A percentile compares a stretch with the other conserved stretches of the same genome.
phyloP scores from a whole-genome alignment of 2,113 vertebrate genomes.

The Mormoops blainvillei region DNA sequence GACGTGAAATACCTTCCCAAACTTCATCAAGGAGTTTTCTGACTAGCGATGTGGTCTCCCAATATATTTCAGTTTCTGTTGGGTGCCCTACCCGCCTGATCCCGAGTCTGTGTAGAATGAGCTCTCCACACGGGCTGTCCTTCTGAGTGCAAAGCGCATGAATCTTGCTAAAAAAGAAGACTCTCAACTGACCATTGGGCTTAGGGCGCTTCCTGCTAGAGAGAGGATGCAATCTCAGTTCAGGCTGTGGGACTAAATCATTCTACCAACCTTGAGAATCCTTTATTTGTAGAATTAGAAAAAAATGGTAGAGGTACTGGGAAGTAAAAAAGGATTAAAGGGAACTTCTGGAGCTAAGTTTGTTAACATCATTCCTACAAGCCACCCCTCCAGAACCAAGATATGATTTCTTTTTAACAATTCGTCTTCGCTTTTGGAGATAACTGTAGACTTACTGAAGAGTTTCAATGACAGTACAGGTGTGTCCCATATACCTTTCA shows the following conservation, averaged over 20 bases:
- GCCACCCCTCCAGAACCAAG: not conserved
- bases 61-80: not conserved
- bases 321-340: not conserved
- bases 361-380: not conserved
- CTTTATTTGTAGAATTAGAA: not conserved
- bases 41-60: not conserved
- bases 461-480: not conserved
- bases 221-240: not conserved
- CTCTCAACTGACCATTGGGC: not conserved
- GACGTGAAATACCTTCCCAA: not conserved
- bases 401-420: not conserved
- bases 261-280: not conserved
- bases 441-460: not conserved
- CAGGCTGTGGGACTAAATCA: not conserved
- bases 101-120: not conserved
- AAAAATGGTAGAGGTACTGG: not conserved
- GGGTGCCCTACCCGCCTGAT: not conserved
- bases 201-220: not conserved
- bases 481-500: not conserved
- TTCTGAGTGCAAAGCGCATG: not conserved
- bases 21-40: not conserved
- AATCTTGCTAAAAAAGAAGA: not conserved
- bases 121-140: not conserved
- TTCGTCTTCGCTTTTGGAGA: not conserved
- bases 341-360: conserved; percentile 16